Base-by-base conservation (phyloP, 2,797 vertebrate genomes). In the Malurus leucopterus region DNA sequence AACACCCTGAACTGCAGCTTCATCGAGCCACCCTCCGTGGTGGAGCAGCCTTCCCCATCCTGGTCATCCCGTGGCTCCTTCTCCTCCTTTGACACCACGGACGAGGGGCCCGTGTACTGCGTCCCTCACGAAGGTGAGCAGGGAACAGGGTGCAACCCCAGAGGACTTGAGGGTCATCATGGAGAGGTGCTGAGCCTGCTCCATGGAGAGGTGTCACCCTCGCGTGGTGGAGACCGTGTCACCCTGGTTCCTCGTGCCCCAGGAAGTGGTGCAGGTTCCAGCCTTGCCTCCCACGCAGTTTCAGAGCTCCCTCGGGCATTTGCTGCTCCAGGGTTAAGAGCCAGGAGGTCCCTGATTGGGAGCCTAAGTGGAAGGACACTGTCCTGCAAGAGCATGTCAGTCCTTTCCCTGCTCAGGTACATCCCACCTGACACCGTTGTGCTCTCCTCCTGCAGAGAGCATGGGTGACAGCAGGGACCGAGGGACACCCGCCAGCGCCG, bases 1-100 rank as follows among this genome's bases (percentile, higher is more conserved):
- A 99, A 99, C 96, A 98, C 98, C 69, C 98, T 99, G 96, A 99
- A 99, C 97, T 99, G 99, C 97, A 99, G 99, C 96, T 99, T 99
- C 96, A 98, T 99, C 19, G 99, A 99, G 92, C 99, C 99, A 0
- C 99, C 99, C 3, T 99, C 99, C 0, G 98, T 98, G 71, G 97
- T 97, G 32, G 99, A 99, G 91, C 99, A 99, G 95, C 99, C 98
- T 18, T 99, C 98, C 5, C 98, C 98, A 2, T 98, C 99, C 32
- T 99, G 99, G 99, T 99, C 99, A 0, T 99, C 99, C 77, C 98
- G 98, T 0, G 99, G 98, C 93, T 99, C 99, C 65, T 99, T 99
- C 96, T 99, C 99, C 34, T 99, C 99, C 61, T 99, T 99, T 4
- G 99, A 99, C 96, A 99, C 98, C 27, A 98, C 97, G 0, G 99